Base-by-base conservation (phyloP, 2,888 invertebrate genomes). In the Cenopis cana region DNA sequence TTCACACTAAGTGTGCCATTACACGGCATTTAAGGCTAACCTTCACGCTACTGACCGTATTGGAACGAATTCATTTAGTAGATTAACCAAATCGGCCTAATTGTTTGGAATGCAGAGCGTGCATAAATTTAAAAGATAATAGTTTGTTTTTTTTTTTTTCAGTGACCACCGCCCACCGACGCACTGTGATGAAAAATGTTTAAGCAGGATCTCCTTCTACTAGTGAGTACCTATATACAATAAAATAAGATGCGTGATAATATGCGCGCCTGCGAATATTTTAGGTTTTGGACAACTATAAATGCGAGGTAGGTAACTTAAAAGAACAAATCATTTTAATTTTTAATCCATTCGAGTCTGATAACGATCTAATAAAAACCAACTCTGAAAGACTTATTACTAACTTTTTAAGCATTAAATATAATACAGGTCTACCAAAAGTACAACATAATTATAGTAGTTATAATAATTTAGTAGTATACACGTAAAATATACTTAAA, bases 121-220 rank as follows among this genome's bases (percentile, higher is more conserved):
- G 29, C 56, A 67, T 49, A 60, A 12, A 41, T 68, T 29, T n/a
- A 36, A 20, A 61, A 55, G 38, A 62, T 41, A 52, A 68, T n/a
- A 46, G 6, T n/a, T 14, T 14, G 5, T 5, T 70, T 79, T 75
- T 73, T 74, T 79, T 75, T 73, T 74, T 85, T 88, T 69, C 85
- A 88, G 85, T 77, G 73, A 18, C 62, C 49, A 14, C 67, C 8
- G 36, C 59, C 76, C 73, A 74, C 76, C 69, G 68, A 72, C 74
- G 76, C 73, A 74, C 76, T 88, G 89, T 86, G 82, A 91, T 90
- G 91, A 88, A 92, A 89, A 85, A 93, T 93, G 93, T 80, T 87
- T 87, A 89, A 86, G 81, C 90, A 88, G 79, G 85, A 88, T 78
- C 78, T 92, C 65, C 79, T 93, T 74, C 76, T 92, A 60, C 76